phyloP scores from a whole-genome alignment of 1,140 invertebrate species.

The Battus philenor region DNA sequence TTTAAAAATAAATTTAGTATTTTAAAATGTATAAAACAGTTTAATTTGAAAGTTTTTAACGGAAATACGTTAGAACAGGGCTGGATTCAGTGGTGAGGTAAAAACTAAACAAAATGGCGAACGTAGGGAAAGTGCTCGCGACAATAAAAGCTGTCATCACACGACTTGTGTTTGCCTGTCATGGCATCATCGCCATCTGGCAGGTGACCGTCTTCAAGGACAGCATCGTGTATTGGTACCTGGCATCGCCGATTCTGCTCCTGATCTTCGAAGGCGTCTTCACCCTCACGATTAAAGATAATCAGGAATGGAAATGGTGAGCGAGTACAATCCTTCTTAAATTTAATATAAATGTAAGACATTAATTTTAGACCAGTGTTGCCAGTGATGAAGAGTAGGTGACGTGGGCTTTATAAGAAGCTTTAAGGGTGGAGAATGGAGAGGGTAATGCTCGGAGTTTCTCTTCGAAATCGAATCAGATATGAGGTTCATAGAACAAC shows the following conservation, averaged over 20 bases:
- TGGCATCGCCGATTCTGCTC: constrained; percentile 84
- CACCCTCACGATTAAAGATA: constrained; percentile 88
- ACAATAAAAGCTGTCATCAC: constrained; percentile 89
- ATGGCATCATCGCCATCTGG: constrained; percentile 89
- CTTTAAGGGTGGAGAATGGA: no score
- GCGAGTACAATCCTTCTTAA: no score
- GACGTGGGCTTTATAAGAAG: no score
- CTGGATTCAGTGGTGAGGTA: background rate
- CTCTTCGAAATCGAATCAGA: no score
- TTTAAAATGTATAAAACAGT: background rate
- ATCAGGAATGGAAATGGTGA: constrained; percentile 92
- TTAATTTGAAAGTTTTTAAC: background rate
- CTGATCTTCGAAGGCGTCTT: constrained; percentile 89
- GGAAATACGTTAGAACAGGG: background rate
- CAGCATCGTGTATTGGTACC: constrained; percentile 84
- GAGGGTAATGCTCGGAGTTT: no score
- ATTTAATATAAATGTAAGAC: no score
- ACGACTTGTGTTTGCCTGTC: constrained; percentile 85
- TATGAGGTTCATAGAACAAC: no score
- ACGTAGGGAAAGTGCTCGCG: constrained; percentile 84
- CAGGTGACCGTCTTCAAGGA: constrained; percentile 85
- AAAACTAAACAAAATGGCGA: constrained; percentile 47
- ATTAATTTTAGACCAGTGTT: no score
- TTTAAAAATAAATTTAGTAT: constrained; percentile 6
- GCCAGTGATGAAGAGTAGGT: no score